Evolutionary conservation across 2,797 vertebrate species (phyloP).

Genomic region (Saxicola maurus): DNA sequence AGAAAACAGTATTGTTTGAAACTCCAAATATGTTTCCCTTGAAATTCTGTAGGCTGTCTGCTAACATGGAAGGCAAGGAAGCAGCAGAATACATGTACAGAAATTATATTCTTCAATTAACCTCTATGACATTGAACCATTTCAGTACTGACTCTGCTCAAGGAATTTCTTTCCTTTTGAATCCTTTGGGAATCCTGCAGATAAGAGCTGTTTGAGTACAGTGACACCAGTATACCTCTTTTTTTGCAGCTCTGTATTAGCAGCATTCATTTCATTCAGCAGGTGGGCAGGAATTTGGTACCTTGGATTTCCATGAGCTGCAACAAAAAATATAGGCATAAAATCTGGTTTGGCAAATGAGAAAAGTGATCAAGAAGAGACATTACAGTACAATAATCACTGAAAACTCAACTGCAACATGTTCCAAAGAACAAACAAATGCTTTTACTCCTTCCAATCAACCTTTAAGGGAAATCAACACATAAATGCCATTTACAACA

Average conservation of each 20-base stretch:
- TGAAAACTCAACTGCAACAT: not conserved
- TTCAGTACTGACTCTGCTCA: not conserved
- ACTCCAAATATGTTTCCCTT: not conserved
- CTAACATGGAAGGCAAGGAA: not conserved
- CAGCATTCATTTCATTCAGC: conserved; percentile 81
- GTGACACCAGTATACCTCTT: conserved; percentile 74
- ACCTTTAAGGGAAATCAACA: not conserved
- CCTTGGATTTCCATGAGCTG: conserved; percentile 83
- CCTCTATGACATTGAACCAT: not conserved
- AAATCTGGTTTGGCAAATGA: not conserved
- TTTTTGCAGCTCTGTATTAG: conserved; percentile 79
- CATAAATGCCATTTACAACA: not conserved
- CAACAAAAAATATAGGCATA: not conserved
- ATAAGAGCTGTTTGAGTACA: not conserved
- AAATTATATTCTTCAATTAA: not conserved
- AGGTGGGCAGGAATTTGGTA: conserved; percentile 85
- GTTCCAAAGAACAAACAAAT: not conserved
- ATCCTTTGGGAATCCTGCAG: not conserved
- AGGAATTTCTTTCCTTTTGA: not conserved
- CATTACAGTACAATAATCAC: not conserved
- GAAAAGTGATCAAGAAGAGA: not conserved
- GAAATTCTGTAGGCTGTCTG: not conserved
- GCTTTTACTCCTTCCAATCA: not conserved
- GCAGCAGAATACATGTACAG: not conserved
- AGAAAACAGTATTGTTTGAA: not conserved